Evolutionary conservation across 2,797 vertebrate species (phyloP), one percentile per base, ranked within the genome.

Genomic region (Danio albolineatus): DNA sequence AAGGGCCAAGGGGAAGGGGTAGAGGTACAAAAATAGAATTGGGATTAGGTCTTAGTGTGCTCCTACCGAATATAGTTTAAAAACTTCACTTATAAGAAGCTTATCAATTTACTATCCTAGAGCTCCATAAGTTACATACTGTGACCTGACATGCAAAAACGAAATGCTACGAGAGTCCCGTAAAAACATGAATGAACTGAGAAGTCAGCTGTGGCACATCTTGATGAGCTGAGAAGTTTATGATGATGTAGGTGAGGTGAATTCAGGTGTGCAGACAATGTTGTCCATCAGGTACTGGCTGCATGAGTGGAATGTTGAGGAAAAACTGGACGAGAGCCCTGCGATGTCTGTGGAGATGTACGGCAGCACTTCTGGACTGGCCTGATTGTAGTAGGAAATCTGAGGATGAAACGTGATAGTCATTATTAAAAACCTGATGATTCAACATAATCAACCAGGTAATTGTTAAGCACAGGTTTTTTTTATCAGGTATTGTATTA

Each of bases 361-460:
- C 48, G 94, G 95, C 76, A 99, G 91, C 36, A 98, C 89, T 83
- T 93, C 95, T 0, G 95, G 94, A 1, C 93, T 96, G 0, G 95
- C 96, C 90, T 98, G 96, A 90, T 96, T 97, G 76, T 96, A 98
- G 87, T 98, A 99, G 36, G 94, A 93, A 73, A 98, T 93, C 97
- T 99, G 0, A 82, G 38, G 41, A 67, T 4, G 48, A 51, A 73
- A 0, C 8, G 0, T 0, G 7, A 60, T 60, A 81, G 39, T 14
- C 51, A n/a, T n/a, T n/a, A n/a, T n/a, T n/a, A n/a, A n/a, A 28
- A 28, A 28, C 3, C 28, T 28, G 1, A 28, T 28, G 28, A 28
- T 28, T 28, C 28, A 28, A 3, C 28, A 28, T 28, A 28, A n/a
- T n/a, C n/a, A n/a, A n/a, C n/a, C n/a, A n/a, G n/a, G n/a, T n/a